phyloP scores from a whole-genome alignment of 1,140 invertebrate genomes.

The Aphaenogaster floridana region DNA sequence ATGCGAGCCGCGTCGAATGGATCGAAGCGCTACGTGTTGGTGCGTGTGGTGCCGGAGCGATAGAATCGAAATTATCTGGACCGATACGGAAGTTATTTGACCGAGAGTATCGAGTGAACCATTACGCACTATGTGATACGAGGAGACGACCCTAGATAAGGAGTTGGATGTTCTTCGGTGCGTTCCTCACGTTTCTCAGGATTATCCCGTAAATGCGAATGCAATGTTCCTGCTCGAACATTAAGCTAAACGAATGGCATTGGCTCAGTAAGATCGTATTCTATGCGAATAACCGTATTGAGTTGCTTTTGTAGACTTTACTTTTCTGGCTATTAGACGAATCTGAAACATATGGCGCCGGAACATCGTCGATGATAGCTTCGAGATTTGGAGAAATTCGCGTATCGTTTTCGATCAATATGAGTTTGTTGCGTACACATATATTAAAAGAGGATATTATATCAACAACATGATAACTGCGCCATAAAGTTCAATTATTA shows the following conservation, averaged over 20 bases:
- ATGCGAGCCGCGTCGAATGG: conserved; percentile 49
- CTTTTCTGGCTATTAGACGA: background rate
- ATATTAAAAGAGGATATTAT: background rate
- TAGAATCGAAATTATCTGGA: conserved; percentile 10
- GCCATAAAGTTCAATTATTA: background rate
- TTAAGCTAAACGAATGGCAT: background rate
- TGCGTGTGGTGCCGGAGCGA: conserved; percentile 56
- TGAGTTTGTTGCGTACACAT: conserved; percentile 10
- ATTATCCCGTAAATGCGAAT: background rate
- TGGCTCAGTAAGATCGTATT: background rate
- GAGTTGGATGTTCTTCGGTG: conserved; percentile 47
- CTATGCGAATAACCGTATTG: background rate
- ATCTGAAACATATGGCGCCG: conserved; percentile 36
- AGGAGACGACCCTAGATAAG: conserved; percentile 24
- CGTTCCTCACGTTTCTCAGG: background rate
- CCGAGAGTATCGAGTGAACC: background rate
- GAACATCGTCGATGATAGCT: background rate
- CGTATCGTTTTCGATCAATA: conserved; percentile 41
- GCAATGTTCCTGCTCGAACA: background rate
- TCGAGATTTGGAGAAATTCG: conserved; percentile 20
- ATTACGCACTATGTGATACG: conserved; percentile 45
- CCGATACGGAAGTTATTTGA: conserved; percentile 33
- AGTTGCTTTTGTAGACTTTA: background rate
- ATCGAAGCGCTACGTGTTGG: conserved; percentile 49
- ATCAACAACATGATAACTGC: background rate